Percentiles rank a stretch among this genome's conserved stretches.
Conservation (phyloP, 2,113 vertebrate species). For the Dasyurus viverrinus region DNA sequence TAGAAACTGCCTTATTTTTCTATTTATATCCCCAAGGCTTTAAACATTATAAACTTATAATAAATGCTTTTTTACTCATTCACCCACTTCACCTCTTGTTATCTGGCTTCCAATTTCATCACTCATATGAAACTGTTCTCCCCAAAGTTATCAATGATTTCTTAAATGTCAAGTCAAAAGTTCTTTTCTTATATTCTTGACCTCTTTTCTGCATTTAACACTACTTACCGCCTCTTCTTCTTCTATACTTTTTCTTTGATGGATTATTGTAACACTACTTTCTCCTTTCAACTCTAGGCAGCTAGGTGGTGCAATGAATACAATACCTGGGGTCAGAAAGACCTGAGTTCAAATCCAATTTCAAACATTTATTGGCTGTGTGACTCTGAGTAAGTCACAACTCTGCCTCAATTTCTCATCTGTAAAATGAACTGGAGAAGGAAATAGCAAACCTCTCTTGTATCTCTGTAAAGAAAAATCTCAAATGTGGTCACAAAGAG, state of each 20-base stretch:
- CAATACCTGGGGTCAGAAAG: neutral
- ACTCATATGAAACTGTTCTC: neutral
- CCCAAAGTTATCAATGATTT: neutral
- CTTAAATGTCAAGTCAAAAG: neutral
- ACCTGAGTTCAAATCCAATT: neutral
- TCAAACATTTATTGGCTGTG: too few species aligned
- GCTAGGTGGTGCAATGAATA: neutral
- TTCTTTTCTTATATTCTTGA: neutral
- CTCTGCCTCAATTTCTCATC: neutral
- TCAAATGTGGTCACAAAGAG: too few species aligned
- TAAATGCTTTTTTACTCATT: slow-evolving; percentile 30
- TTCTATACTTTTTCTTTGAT: neutral
- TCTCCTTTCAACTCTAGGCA: too few species aligned
- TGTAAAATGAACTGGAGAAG: neutral
- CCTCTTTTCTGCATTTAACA: neutral
- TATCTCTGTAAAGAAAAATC: neutral
- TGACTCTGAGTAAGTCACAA: too few species aligned
- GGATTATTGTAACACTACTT: neutral
- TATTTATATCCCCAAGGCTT: neutral
- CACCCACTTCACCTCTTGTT: too few species aligned
- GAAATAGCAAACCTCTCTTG: neutral
- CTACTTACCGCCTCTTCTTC: neutral
- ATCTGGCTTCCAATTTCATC: neutral
- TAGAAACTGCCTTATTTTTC: neutral
- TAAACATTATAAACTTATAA: slow-evolving; percentile 11